Conservation (phyloP, 1,140 invertebrate genomes). For the Sycophila sp. region DNA sequence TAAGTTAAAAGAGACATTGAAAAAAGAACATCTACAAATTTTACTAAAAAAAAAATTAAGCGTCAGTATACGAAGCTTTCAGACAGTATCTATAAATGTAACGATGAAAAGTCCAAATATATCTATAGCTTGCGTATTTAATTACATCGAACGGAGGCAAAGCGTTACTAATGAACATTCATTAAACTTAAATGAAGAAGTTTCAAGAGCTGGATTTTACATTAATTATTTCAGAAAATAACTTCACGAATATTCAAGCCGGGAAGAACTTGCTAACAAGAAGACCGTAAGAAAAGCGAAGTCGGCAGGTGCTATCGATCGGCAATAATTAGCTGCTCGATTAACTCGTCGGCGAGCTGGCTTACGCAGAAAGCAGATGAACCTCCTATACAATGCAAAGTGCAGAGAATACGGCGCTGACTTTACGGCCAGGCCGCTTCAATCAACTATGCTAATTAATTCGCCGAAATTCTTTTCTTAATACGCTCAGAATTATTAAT, state of each 20-base stretch:
- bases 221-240: constrained; percentile 14
- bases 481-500: constrained; percentile 18
- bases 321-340: constrained; percentile 36
- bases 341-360: constrained; percentile 19
- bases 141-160: neutral
- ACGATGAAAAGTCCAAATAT: no score
- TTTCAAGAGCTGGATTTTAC: constrained; percentile 15
- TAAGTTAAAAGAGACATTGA: no score
- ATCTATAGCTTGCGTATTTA: no score
- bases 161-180: neutral
- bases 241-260: neutral
- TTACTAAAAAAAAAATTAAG: no score
- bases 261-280: constrained; percentile 22
- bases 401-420: no score
- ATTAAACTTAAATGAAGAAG: neutral
- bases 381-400: constrained; percentile 28
- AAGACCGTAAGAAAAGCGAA: constrained; percentile 31
- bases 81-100: no score
- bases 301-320: constrained; percentile 29
- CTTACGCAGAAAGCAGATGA: constrained; percentile 24
- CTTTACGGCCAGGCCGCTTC: no score
- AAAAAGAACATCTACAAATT: no score
- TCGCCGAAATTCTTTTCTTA: constrained; percentile 2
- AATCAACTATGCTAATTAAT: no score
- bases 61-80: no score